Evolutionary conservation across 2,888 invertebrate genomes (phyloP).

Genomic region (Drosophila pseudotakahashii): DNA sequence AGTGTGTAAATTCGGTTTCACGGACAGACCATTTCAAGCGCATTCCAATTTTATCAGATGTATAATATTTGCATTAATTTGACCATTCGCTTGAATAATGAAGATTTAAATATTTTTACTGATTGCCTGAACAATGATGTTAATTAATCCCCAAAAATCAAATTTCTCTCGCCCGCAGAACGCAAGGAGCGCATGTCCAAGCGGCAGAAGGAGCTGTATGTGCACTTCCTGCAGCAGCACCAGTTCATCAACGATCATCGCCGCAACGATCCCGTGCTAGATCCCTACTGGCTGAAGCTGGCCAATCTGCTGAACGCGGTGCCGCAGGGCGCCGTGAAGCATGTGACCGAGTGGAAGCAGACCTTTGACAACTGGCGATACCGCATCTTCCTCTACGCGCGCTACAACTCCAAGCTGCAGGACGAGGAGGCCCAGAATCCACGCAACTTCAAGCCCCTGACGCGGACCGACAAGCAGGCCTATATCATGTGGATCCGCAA

Average conservation of each 20-base stretch:
- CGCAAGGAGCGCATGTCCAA: conserved; percentile 82
- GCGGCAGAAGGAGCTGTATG: conserved; percentile 81
- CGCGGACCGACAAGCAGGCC: conserved; percentile 81
- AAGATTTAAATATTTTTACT: neutral
- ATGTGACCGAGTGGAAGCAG: conserved; percentile 81
- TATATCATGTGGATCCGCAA: conserved; percentile 82
- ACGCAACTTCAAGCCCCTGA: conserved; percentile 81
- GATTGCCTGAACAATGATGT: neutral
- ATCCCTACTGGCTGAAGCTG: conserved; percentile 80
- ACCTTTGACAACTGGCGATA: conserved; percentile 82
- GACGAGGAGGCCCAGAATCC: conserved; percentile 80
- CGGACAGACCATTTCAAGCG: conserved; percentile 2
- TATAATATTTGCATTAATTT: conserved; percentile 27
- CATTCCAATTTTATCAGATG: conserved; percentile 10
- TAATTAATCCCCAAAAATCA: neutral
- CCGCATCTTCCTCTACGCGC: conserved; percentile 80
- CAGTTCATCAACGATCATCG: conserved; percentile 80
- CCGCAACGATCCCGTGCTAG: conserved; percentile 78
- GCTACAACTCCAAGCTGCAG: conserved; percentile 80
- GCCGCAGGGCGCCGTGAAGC: conserved; percentile 80
- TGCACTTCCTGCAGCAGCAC: conserved; percentile 80
- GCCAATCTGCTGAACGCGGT: conserved; percentile 81
- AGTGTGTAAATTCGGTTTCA: conserved; percentile 7
- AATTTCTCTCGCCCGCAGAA: conserved; percentile 52
- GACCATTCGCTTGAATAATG: conserved; percentile 9